These are phyloP conservation scores for Gila orcuttii DNA, from an alignment of 2,113 vertebrate species.

Conservation along the genomic window DNA sequence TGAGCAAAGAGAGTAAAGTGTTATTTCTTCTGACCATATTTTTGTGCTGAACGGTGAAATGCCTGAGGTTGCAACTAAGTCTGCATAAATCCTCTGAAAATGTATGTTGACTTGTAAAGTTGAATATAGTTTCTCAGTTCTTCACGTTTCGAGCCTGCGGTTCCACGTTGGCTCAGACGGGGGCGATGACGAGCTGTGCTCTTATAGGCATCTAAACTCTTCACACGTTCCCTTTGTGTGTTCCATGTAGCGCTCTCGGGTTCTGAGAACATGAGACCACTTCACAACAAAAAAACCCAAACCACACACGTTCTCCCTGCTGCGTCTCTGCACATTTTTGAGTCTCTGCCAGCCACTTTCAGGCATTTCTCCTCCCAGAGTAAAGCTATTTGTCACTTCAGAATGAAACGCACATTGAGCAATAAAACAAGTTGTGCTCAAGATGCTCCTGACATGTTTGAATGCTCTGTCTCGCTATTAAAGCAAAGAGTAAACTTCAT, in stretches of 20 bases:
- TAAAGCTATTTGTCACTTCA: constrained; percentile 69
- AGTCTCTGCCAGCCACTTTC: constrained; percentile 71
- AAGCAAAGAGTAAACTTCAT: background rate
- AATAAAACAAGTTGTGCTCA: constrained; percentile 53
- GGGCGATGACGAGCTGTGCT: constrained; percentile 72
- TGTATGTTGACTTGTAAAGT: constrained; percentile 13
- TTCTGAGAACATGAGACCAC: constrained; percentile 60
- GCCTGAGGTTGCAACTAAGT: constrained; percentile 25
- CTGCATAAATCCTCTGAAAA: constrained; percentile 7
- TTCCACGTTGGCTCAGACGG: constrained; percentile 60
- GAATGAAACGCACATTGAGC: constrained; percentile 65
- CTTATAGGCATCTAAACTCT: constrained; percentile 57
- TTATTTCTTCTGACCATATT: background rate
- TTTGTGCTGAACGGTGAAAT: constrained; percentile 27
- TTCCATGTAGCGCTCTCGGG: constrained; percentile 65
- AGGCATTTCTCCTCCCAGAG: constrained; percentile 57
- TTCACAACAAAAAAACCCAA: constrained; percentile 61
- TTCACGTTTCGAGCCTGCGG: constrained; percentile 56
- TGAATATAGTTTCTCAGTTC: background rate
- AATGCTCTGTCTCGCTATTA: background rate
- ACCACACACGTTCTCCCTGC: constrained; percentile 60
- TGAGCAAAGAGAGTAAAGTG: constrained; percentile 28
- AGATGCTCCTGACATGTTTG: constrained; percentile 55
- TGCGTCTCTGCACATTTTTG: constrained; percentile 69
- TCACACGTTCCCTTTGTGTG: constrained; percentile 69